Evolutionary conservation across 2,113 vertebrate species (phyloP).

Genomic region (Prietella phreatophila): DNA sequence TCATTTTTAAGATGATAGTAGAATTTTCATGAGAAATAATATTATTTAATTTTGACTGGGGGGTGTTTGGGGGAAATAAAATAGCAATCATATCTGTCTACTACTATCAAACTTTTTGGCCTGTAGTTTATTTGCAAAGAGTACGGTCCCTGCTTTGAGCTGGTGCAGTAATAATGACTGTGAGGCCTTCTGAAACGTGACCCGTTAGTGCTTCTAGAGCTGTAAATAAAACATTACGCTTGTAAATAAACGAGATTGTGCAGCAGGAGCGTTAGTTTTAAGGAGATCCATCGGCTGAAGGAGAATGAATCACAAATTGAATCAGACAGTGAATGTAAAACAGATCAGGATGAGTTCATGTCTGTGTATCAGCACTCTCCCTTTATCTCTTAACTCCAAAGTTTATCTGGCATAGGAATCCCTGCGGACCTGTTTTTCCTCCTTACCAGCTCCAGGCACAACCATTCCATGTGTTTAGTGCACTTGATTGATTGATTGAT

Average conservation of each 20-base stretch:
- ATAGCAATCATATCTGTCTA: neutral
- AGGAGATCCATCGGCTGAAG: neutral
- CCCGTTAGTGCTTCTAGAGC: constrained; percentile 40
- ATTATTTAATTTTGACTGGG: constrained; percentile 18
- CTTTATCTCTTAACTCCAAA: neutral
- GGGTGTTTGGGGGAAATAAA: no score
- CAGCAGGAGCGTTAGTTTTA: constrained; percentile 36
- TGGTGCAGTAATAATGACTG: constrained; percentile 18
- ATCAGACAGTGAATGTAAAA: neutral
- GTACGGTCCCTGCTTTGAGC: neutral
- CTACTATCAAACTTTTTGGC: neutral
- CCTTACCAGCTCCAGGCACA: neutral
- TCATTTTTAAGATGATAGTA: neutral
- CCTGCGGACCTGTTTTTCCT: neutral
- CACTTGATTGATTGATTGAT: neutral
- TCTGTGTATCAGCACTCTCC: neutral
- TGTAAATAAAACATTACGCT: constrained; percentile 65
- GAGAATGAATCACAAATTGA: neutral
- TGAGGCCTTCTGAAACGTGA: neutral
- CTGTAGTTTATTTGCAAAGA: neutral
- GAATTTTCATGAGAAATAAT: constrained; percentile 13
- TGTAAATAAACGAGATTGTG: constrained; percentile 60
- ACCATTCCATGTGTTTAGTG: neutral
- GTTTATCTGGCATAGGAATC: neutral
- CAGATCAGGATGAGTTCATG: neutral